Conservation (phyloP, 2,888 invertebrate genomes). For the Lasioglossum figueresi region DNA sequence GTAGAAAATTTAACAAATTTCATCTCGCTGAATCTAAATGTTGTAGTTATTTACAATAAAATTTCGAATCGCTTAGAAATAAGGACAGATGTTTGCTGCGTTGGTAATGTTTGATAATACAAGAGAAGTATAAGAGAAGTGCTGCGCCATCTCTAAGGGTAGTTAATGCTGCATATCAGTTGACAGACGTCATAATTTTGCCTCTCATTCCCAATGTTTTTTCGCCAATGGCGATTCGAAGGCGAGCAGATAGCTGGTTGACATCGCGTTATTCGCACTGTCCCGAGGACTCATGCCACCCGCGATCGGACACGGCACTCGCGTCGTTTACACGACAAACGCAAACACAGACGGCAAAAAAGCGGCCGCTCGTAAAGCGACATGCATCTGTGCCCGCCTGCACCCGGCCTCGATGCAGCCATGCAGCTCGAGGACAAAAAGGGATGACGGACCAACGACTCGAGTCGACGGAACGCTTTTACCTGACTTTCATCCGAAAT, state of each 20-base stretch:
- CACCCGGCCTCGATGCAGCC: slow-evolving; percentile 33
- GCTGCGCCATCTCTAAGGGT: no score
- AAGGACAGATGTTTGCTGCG: no score
- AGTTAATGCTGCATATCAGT: no score
- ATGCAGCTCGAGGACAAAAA: slow-evolving; percentile 18
- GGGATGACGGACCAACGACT: neutral
- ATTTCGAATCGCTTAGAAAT: neutral
- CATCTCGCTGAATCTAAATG: no score
- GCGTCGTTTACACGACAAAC: slow-evolving; percentile 67
- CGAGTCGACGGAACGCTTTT: neutral
- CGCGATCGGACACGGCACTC: slow-evolving; percentile 61
- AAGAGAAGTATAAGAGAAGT: neutral
- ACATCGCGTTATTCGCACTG: slow-evolving; percentile 42
- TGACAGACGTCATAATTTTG: neutral
- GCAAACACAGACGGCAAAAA: slow-evolving; percentile 77
- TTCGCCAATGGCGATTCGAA: neutral
- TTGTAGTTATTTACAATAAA: neutral
- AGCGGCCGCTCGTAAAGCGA: slow-evolving; percentile 65
- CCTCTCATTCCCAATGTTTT: neutral
- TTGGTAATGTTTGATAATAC: neutral
- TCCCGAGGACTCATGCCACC: slow-evolving; percentile 71
- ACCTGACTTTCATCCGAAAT: neutral
- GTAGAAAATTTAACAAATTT: no score
- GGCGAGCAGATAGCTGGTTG: slow-evolving; percentile 8
- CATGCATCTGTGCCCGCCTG: slow-evolving; percentile 49